Evolutionary conservation across 2,797 vertebrate species (phyloP).

Genomic region (Sebastes taczanowskii): DNA sequence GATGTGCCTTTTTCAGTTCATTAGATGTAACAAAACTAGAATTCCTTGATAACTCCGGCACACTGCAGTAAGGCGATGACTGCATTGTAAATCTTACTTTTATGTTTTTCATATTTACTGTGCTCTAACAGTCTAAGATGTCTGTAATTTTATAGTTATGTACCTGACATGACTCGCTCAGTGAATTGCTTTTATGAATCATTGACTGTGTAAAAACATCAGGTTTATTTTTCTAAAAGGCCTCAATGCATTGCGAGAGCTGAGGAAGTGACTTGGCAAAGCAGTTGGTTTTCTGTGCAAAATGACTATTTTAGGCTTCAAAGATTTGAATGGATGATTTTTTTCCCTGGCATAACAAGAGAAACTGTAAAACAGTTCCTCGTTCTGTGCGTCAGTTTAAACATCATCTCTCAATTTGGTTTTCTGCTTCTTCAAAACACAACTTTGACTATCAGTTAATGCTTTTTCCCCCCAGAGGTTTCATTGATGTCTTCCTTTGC

Average conservation of each 20-base stretch:
- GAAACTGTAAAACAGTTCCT: neutral
- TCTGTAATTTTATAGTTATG: constrained; percentile 61
- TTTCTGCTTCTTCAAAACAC: neutral
- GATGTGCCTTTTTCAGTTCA: constrained; percentile 79
- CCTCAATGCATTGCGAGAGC: constrained; percentile 12
- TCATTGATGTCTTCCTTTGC: constrained; percentile 28
- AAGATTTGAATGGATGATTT: neutral
- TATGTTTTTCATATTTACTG: constrained; percentile 41
- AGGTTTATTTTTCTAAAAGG: constrained; percentile 60
- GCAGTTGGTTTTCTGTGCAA: neutral
- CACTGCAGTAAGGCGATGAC: constrained; percentile 31
- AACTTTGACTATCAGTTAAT: neutral
- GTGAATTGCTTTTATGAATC: constrained; percentile 41
- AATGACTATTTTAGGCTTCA: constrained; percentile 1
- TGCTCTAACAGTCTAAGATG: constrained; percentile 52
- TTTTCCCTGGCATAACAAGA: neutral
- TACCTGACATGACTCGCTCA: constrained; percentile 44
- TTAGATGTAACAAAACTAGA: constrained; percentile 38
- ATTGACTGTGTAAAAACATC: constrained; percentile 45
- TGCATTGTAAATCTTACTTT: constrained; percentile 39
- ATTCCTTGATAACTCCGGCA: constrained; percentile 3
- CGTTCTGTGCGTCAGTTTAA: neutral
- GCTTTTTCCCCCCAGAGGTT: neutral
- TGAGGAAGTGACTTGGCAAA: constrained; percentile 1
- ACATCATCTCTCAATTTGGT: neutral